These are phyloP conservation scores for Gymnocephalus cernua DNA, from an alignment of 2,113 vertebrate genomes.

Conservation along the genomic window DNA sequence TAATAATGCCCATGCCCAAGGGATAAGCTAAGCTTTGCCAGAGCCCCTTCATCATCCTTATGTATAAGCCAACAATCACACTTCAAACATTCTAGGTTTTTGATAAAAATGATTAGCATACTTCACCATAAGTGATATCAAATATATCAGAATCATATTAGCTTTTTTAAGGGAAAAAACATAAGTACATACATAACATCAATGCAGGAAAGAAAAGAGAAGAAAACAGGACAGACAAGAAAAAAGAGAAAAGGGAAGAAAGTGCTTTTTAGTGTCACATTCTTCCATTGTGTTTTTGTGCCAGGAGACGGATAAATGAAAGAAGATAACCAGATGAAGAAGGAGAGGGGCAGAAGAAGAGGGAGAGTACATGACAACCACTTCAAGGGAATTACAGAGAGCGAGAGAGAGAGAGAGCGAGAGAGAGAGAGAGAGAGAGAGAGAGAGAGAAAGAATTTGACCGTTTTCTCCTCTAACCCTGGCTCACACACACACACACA, in stretches of 20 bases:
- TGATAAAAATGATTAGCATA: background rate
- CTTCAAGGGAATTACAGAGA: background rate
- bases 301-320: conserved; percentile 10
- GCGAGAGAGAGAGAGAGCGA: background rate
- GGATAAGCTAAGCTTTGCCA: background rate
- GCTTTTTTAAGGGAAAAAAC: too few species aligned
- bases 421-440: background rate
- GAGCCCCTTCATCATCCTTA: background rate
- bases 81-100: background rate
- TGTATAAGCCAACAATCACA: background rate
- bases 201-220: conserved; percentile 6
- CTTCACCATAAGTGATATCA: background rate
- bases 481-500: conserved; percentile 1
- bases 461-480: too few species aligned
- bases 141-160: conserved; percentile 17
- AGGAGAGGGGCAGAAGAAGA: too few species aligned
- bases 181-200: background rate
- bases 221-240: background rate
- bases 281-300: too few species aligned
- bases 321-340: background rate
- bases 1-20: background rate
- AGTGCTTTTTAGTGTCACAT: conserved; percentile 56
- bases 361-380: conserved; percentile 18
- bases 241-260: conserved; percentile 14
- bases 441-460: background rate